Conservation (phyloP, 2,888 invertebrate species). For the Melanophora roralis region DNA sequence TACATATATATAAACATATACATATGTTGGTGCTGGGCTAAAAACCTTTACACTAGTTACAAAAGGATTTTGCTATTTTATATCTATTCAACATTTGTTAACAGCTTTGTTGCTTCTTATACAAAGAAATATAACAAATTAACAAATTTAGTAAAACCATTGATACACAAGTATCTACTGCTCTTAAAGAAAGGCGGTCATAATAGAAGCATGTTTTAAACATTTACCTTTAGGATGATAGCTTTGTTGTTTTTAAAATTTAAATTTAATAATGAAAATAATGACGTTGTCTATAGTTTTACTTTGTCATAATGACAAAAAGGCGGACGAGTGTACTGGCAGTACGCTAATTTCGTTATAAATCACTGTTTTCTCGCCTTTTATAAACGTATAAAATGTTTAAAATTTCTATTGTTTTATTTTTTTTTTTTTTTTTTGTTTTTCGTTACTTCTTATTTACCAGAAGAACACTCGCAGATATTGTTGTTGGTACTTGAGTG, state of each 20-base stretch:
- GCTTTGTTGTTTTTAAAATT: background rate
- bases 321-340: background rate
- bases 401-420: background rate
- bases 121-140: background rate
- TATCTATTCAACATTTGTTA: too few relatives aligned
- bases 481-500: constrained; percentile 27
- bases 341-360: constrained; percentile 60
- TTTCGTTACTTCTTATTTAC: background rate
- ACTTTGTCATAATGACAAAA: background rate
- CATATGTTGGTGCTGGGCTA: too few relatives aligned
- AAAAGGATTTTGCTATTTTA: too few relatives aligned
- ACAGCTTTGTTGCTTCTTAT: background rate
- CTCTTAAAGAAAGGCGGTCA: too few relatives aligned
- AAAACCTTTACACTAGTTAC: too few relatives aligned
- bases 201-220: background rate
- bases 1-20: too few relatives aligned
- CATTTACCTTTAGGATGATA: background rate
- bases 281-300: background rate
- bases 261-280: background rate
- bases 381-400: constrained; percentile 11
- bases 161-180: background rate
- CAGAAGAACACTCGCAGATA: constrained; percentile 13
- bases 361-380: constrained; percentile 40
- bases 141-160: background rate
- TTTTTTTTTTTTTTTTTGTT: background rate